Percentiles rank a stretch among this genome's conserved stretches.
Conservation (phyloP, 2,888 invertebrate species). For the Nemurella pictetii region DNA sequence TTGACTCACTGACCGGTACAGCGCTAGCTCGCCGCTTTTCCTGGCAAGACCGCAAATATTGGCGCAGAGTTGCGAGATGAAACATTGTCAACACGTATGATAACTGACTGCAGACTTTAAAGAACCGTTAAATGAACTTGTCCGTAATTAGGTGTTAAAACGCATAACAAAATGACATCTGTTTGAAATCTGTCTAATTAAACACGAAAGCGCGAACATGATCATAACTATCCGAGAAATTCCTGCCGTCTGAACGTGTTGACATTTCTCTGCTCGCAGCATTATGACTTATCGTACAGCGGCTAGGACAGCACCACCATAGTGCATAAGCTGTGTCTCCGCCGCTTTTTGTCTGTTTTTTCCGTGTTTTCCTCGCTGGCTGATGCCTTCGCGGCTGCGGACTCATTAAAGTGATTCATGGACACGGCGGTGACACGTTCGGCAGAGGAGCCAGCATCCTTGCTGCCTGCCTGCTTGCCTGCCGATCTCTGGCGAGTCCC, state of each 20-base stretch:
- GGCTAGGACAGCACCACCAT: no score
- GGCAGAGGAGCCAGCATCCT: background rate
- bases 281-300: conserved; percentile 12
- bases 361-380: background rate
- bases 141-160: background rate
- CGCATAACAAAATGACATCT: background rate
- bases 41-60: no score
- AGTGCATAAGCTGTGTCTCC: background rate
- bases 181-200: conserved; percentile 5
- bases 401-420: conserved; percentile 32
- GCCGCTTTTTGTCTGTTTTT: background rate
- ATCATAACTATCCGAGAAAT: background rate
- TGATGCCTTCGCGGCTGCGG: background rate
- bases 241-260: conserved; percentile 5
- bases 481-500: background rate
- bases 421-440: background rate
- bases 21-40: no score
- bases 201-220: conserved; percentile 1
- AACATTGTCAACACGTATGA: no score
- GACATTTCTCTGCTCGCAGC: background rate
- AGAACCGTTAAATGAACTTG: conserved; percentile 8
- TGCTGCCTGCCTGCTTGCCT: background rate
- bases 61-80: no score
- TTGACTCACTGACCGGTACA: no score
- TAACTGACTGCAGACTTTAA: background rate